Base-by-base conservation (phyloP, 1,140 invertebrate genomes). In the Meloidogyne floridensis region DNA sequence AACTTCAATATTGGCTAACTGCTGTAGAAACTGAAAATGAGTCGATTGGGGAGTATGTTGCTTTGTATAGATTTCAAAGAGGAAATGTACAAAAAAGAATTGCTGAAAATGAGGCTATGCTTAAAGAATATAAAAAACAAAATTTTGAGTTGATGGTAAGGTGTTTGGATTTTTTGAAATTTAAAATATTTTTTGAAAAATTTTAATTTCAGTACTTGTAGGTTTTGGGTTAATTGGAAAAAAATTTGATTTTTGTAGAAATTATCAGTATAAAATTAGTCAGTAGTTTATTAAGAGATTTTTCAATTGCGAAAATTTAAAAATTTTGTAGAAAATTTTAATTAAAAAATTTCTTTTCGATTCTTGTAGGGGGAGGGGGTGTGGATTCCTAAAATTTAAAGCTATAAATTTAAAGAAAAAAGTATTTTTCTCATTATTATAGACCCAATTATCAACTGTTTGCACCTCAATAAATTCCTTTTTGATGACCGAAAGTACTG, bases 1-100 rank as follows among this genome's bases (percentile, higher is more conserved):
- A 70, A n/a, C 65, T 86, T 20, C 76, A 86, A 72, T 82, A 86
- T 56, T 87, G 69, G 76, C 53, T 86, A 32, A 87, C 85, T n/a
- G 86, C 75, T 77, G n/a, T 87, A 56, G 85, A 86, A 59, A 75
- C 75, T 15, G 85, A 86, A 75, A 86, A 86, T 47, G 85, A 86
- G 75, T 80, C 75, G 13, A 86, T 86, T 13, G 85, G 82, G 1
- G 85, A 86, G 15, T 86, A 87, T 72, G 82, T 86, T 80, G 86
- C 84, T 54, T 72, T 86, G 47, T 86, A 86, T 73, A 77, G 86
- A 42, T 80, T 82, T 59, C 85, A 86, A 72, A 59, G 85, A 32
- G 72, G 51, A 56, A 83, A 86, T 42, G 75, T 86, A 9, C 82
- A 85, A 43, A 79, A 87, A 43, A 86, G 83, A 20, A 77, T 87